Percentiles rank a stretch among this genome's conserved stretches.
Evolutionary conservation across 1,140 invertebrate species (phyloP).

Genomic region (Ruditapes philippinarum): DNA sequence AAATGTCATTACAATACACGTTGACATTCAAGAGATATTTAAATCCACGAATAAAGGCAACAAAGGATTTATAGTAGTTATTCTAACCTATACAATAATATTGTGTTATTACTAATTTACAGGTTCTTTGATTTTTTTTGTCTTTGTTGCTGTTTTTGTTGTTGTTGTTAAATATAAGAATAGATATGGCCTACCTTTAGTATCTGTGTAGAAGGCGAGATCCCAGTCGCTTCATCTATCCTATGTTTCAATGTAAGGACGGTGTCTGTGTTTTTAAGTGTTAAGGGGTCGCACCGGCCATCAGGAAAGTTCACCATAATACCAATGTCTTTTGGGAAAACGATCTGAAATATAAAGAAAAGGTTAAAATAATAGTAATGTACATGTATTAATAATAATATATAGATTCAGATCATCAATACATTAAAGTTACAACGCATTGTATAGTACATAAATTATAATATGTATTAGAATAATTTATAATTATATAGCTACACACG

Average conservation of each 20-base stretch:
- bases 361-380: background rate
- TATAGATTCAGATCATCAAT: background rate
- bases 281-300: background rate
- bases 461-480: too few species aligned
- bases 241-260: background rate
- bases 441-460: background rate
- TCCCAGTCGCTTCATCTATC: background rate
- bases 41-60: too few species aligned
- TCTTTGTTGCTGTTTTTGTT: too few species aligned
- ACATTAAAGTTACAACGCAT: background rate
- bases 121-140: too few species aligned
- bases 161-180: too few species aligned
- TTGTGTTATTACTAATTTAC: too few species aligned
- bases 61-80: too few species aligned
- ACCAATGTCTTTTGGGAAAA: conserved; percentile 49
- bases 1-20: too few species aligned
- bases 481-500: too few species aligned
- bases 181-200: conserved; percentile 7
- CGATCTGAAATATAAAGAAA: background rate
- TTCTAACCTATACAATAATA: too few species aligned
- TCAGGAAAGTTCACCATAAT: conserved; percentile 17
- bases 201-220: background rate
- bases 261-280: conserved; percentile 17
- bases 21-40: too few species aligned
- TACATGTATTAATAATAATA: too few species aligned